These are phyloP conservation scores for Podocnemis expansa DNA, from an alignment of 2,113 vertebrate species.

Conservation along the genomic window DNA sequence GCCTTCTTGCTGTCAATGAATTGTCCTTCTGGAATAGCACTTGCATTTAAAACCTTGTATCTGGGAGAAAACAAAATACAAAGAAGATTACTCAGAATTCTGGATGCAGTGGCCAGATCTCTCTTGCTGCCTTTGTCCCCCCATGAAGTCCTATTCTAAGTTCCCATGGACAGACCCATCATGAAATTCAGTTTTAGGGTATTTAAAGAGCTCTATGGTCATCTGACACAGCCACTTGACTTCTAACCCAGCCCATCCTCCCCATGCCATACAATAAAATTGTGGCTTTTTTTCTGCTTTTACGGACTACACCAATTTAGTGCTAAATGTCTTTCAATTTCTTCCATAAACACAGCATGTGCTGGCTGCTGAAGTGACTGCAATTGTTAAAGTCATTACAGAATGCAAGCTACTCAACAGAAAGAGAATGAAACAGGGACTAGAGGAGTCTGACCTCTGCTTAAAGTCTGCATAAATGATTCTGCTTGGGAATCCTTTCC, in stretches of 20 bases:
- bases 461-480: constrained; percentile 90
- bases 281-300: not conserved
- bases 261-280: not conserved
- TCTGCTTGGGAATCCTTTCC: constrained; percentile 91
- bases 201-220: not conserved
- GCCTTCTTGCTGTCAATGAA: constrained; percentile 87
- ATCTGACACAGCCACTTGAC: not conserved
- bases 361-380: not conserved
- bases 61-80: constrained; percentile 55
- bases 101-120: not conserved
- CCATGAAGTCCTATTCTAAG: not conserved
- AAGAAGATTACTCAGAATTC: not conserved
- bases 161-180: not conserved
- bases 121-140: not conserved
- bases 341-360: not conserved
- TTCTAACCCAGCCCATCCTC: not conserved
- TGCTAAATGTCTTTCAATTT: not conserved
- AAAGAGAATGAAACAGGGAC: not conserved
- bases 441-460: constrained; percentile 78
- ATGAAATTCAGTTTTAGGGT: not conserved
- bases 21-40: constrained; percentile 77
- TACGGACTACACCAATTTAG: not conserved
- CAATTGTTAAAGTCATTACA: not conserved
- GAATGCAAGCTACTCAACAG: not conserved
- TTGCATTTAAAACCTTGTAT: constrained; percentile 87